These are phyloP conservation scores for Hecatera dysodea DNA, from an alignment of 2,888 invertebrate genomes.

Conservation along the genomic window DNA sequence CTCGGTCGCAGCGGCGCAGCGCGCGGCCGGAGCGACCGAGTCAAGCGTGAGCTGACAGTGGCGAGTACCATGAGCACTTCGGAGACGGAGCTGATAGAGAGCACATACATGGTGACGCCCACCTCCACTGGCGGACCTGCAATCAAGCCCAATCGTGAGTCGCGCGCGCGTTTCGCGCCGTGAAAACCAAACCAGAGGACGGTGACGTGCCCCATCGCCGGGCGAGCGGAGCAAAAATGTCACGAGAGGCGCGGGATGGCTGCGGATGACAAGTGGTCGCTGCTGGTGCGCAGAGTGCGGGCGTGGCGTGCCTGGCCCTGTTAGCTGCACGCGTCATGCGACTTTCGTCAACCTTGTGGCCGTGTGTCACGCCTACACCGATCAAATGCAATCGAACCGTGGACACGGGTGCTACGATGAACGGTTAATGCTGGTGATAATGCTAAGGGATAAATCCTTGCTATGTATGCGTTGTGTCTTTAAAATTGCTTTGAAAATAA, in stretches of 20 bases:
- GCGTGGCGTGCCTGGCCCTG: constrained; percentile 51
- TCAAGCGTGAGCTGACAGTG: constrained; percentile 88
- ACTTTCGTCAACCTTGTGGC: constrained; percentile 62
- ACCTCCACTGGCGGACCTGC: constrained; percentile 99
- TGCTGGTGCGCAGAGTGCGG: constrained; percentile 55
- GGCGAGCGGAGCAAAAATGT: constrained; percentile 71
- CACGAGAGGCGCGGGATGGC: constrained; percentile 76
- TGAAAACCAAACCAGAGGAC: constrained; percentile 87
- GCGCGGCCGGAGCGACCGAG: constrained; percentile 83
- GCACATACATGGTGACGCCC: constrained; percentile 99
- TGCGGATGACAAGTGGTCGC: constrained; percentile 65
- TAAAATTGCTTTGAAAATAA: constrained; percentile 84
- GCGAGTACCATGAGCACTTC: constrained; percentile 99
- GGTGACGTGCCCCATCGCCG: constrained; percentile 85
- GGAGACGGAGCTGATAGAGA: constrained; percentile 99
- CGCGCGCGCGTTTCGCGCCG: constrained; percentile 80
- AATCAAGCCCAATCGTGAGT: constrained; percentile 91
- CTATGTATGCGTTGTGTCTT: constrained; percentile 88
- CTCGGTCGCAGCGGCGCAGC: constrained; percentile 86
- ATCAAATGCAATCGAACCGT: constrained; percentile 84
- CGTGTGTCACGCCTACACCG: constrained; percentile 74
- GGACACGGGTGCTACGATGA: constrained; percentile 90
- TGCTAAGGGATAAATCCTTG: constrained; percentile 86
- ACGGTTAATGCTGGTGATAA: constrained; percentile 89
- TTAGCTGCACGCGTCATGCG: constrained; percentile 40